Base-by-base conservation (phyloP, 2,797 vertebrate species). In the Mus minutoides region DNA sequence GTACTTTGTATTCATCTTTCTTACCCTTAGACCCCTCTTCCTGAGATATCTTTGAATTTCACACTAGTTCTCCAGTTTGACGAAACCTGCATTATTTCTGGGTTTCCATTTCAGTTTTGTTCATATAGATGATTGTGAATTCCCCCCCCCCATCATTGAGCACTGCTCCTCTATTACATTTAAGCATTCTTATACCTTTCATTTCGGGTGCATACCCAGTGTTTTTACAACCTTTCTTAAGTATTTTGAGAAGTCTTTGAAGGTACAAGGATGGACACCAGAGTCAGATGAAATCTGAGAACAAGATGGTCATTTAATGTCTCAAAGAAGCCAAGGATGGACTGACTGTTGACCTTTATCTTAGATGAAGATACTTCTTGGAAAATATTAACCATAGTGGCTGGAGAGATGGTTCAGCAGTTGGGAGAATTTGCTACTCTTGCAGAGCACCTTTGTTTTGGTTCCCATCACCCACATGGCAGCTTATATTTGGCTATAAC, bases 141-240 rank as follows among this genome's bases (percentile, higher is more conserved):
- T 37, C 37, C 8, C 49, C 34, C 46, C 43, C 43, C 43, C 46
- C 46, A 6, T 1, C 46, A 58, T 29, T 67, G 75, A 77, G 40
- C 76, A 46, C 62, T 73, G 49, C 37, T 84, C 89, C 54, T 67
- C 34, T 34, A 14, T 84, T 79, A 87, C 43, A 88, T 64, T 40
- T 71, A 94, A 84, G 24, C 13, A 34, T 62, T 46, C n/a, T 56
- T 94, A 14, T 37, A 82, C 43, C n/a, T 64, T 77, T 79, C 40
- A 31, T 88, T 92, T 94, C n/a, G 84, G 92, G 88, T 64, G 52
- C 10, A 46, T 26, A 21, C 49, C 17, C 24, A 3, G 11, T 75
- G 40, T 73, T 95, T 60, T 80, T 21, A 94, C 6, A 92, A 40
- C 26, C 14, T 88, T 92, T 88, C 16, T n/a, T 56, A 82, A 85